Base-by-base conservation (phyloP, 2,797 vertebrate species). In the Sorex maritimensis region DNA sequence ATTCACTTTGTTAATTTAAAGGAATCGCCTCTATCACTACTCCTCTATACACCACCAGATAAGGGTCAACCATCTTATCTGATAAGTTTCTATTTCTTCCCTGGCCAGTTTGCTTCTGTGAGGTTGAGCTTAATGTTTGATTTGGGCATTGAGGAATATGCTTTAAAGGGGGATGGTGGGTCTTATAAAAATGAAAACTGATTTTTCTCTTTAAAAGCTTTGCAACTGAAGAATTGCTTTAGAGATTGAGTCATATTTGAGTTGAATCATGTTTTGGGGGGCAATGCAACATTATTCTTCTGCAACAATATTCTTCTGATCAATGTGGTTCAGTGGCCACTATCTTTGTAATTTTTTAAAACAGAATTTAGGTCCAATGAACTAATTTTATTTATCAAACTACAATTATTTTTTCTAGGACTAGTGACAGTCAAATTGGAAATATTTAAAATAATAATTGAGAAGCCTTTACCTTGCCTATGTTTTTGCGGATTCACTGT, bases 1-100 rank as follows among this genome's bases (percentile, higher is more conserved):
- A 38, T 73, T 38, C 14, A 34, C 13, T 46, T 77, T 71, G 41
- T 75, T 58, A 38, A 79, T 74, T 85, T 34, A 79, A 84, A 89
- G 44, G 23, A 24, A 17, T 8, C 46, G 30, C 10, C 28, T 12
- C 71, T 28, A 26, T 17, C 6, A 15, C 58, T 23, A 61, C 13
- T 30, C 4, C 7, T 63, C 34, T 13, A 17, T 19, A 58, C 17
- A 2, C 55, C 55, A 1, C 17, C 4, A 19, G 3, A 19, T 58
- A 46, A 28, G 4, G 28, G 2, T 69, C 34, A 61, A 46, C 7
- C 46, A 81, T 14, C 26, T 34, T 69, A 81, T 11, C 38, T 68
- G 28, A 65, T 46, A 44, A 68, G 2, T 28, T 23, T 5, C 10
- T 72, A 28, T 88, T 65, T 55, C n/a, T n/a, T 83, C 15, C 75